phyloP scores from a whole-genome alignment of 64 coral and sea anemone genomes.

The Stichodactyla helianthus region DNA sequence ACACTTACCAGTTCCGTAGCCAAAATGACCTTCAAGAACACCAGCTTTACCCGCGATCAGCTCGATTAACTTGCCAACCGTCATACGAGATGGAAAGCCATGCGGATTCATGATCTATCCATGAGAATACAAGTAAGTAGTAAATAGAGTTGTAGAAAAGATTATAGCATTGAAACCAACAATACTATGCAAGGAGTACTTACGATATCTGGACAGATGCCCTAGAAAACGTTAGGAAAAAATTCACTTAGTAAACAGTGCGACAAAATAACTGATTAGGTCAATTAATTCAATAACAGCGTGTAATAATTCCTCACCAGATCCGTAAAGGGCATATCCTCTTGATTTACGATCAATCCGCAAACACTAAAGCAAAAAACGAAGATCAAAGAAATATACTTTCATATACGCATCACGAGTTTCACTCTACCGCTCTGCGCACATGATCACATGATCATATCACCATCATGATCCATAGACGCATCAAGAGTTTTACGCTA shows the following conservation, averaged over 20 bases:
- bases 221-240: conserved; percentile 41
- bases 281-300: background rate
- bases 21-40: conserved; percentile 74
- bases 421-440: too few relatives aligned
- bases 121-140: background rate
- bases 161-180: background rate
- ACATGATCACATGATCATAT: too few relatives aligned
- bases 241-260: background rate
- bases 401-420: too few relatives aligned
- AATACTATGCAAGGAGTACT: conserved; percentile 24
- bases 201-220: conserved; percentile 98
- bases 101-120: conserved; percentile 95
- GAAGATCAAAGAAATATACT: background rate
- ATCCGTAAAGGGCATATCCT: conserved; percentile 97
- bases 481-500: too few relatives aligned
- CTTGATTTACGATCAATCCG: conserved; percentile 89
- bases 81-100: conserved; percentile 98
- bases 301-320: conserved; percentile 44
- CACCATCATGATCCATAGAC: too few relatives aligned
- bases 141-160: background rate
- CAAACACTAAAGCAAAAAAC: conserved; percentile 63
- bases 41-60: conserved; percentile 91
- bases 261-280: background rate
- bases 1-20: conserved; percentile 79
- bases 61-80: conserved; percentile 94